Evolutionary conservation across 2,888 invertebrate species (phyloP).

Genomic region (Tuberolachnus salignus): DNA sequence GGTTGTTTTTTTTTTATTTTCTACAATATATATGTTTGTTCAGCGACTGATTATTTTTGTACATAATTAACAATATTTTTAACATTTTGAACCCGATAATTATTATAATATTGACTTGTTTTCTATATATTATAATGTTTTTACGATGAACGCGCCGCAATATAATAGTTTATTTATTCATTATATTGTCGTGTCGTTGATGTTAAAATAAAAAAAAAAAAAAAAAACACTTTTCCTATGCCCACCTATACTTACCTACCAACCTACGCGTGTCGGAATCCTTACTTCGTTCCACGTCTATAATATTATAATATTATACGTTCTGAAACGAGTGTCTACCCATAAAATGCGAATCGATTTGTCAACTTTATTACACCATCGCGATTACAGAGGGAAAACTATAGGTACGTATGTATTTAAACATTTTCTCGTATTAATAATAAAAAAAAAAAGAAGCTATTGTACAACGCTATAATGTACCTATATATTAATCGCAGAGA

Average conservation of each 20-base stretch:
- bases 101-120: conserved; percentile 33
- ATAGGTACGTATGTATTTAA: neutral
- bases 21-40: conserved; percentile 31
- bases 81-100: conserved; percentile 23
- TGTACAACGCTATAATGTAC: neutral
- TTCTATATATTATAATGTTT: conserved; percentile 29
- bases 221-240: neutral
- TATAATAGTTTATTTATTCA: conserved; percentile 24
- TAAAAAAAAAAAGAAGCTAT: conserved; percentile 15
- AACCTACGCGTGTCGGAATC: too few relatives aligned
- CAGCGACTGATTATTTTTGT: conserved; percentile 49
- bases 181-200: neutral
- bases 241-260: neutral
- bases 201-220: neutral
- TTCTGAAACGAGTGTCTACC: neutral
- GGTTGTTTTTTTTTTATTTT: conserved; percentile 4
- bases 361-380: neutral
- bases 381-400: neutral
- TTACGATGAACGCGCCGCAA: conserved; percentile 11
- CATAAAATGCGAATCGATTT: neutral
- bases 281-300: too few relatives aligned
- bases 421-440: neutral
- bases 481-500: too few relatives aligned
- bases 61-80: conserved; percentile 40
- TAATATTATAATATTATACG: neutral